Conservation (phyloP, 1,140 invertebrate genomes). For the Helicoverpa zea region DNA sequence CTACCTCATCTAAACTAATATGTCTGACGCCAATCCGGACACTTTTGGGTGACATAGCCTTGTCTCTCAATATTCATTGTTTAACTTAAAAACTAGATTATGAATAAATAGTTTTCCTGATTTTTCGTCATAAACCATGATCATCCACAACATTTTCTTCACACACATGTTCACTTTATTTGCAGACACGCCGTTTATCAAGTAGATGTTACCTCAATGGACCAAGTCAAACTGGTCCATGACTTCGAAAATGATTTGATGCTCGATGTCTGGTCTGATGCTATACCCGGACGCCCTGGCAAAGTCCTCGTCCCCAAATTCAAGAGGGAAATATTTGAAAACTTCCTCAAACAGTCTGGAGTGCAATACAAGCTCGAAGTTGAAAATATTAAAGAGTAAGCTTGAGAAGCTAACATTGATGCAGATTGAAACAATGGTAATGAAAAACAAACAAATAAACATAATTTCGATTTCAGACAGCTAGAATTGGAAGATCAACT, state of each 20-base stretch:
- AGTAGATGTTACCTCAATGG: conserved; percentile 40
- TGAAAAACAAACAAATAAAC: background rate
- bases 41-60: no score
- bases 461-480: conserved; percentile 50
- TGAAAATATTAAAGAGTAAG: conserved; percentile 62
- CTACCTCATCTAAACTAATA: no score
- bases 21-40: no score
- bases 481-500: conserved; percentile 63
- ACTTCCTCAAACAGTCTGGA: conserved; percentile 40
- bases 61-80: no score
- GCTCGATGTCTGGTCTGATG: conserved; percentile 56
- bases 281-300: conserved; percentile 42
- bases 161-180: background rate
- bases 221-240: conserved; percentile 39
- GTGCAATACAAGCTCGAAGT: conserved; percentile 49
- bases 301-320: conserved; percentile 47
- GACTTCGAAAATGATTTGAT: conserved; percentile 37
- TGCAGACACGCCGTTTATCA: conserved; percentile 52
- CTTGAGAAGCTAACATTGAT: background rate
- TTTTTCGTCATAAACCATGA: background rate
- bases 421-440: background rate
- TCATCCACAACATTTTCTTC: no score
- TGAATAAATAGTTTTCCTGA: background rate
- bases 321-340: conserved; percentile 37
- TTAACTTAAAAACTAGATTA: no score